Base-by-base conservation (phyloP, 2,888 invertebrate genomes). In the Gortyna flavago region DNA sequence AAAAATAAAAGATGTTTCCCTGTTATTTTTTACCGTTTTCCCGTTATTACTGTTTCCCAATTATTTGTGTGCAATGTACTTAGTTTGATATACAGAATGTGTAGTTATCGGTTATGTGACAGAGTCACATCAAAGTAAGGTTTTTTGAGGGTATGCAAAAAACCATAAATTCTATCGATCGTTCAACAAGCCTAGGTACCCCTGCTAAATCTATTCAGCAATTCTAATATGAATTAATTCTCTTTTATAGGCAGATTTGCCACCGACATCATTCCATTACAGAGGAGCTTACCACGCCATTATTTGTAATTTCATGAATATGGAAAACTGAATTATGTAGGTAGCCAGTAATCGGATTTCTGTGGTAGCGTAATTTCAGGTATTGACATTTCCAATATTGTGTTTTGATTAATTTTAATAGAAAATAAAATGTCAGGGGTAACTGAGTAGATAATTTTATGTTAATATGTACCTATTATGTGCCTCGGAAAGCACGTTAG, bases 281-380 rank as follows among this genome's bases (percentile, higher is more conserved):
- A 64, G n/a, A 72, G 21, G 41, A 61, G 61, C 68, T 71, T 64
- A 73, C 61, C 54, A 38, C 35, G 13, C 38, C 75, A 64, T 83
- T 61, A 75, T 70, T 75, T 65, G 54, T 71, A 73, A 79, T 83
- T 83, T 75, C 71, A 75, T 68, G 62, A 61, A 75, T 72, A 62
- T 51, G 41, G 57, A 72, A 70, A 79, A 65, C 66, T 65, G 67
- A 83, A 75, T 79, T 59, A 65, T 74, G 54, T 69, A 54, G 35
- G 83, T 29, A 54, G 44, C 41, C 32, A 35, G 62, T 83, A 83
- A 83, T 79, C 41, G 2, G 54, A 65, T 79, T 79, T 67, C 57
- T 79, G 79, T 54, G 74, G 72, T 68, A 54, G 32, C 72, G 65
- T 74, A 74, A 85, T 83, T 82, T 73, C 54, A 85, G 66, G 67